Base-by-base conservation (phyloP, 2,888 invertebrate genomes). In the Protonemura montana region DNA sequence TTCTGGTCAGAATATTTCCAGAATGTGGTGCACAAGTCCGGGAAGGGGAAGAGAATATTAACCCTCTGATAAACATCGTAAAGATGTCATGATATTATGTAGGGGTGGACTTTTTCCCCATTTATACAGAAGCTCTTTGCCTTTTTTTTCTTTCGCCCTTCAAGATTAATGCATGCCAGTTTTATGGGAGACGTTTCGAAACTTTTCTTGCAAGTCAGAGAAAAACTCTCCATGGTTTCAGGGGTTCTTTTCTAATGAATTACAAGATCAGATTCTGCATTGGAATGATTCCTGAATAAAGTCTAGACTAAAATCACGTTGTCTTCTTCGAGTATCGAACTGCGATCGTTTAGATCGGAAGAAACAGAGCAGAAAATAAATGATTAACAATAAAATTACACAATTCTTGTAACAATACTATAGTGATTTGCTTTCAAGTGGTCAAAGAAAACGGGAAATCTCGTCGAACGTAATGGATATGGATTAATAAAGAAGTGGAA, bases 31-130 rank as follows among this genome's bases (percentile, higher is more conserved):
- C n/a, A n/a, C 35, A 35, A 35, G 59, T 21, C 2, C 59, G 13
- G 59, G 59, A n/a, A n/a, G n/a, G n/a, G n/a, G n/a, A n/a, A 21
- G 59, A 21, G 59, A 59, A 59, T 59, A 59, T 59, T 59, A 59
- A 59, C 59, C 21, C 59, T 10, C 59, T 59, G 59, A 59, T 59
- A 59, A 59, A 59, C 59, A 59, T 59, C 59, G 59, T 59, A 59
- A 59, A 59, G 59, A 59, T 59, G 59, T 59, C 59, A 21, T 59
- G 59, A 59, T 59, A 59, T 59, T 59, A 59, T 59, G 59, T 59
- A 59, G 59, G 59, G 59, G 59, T 59, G 59, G 59, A 59, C 59
- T 21, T 21, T 59, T 13, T 13, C 59, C 59, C 10, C 5, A 3
- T 6, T 59, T 16, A 21, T 10, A 21, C 16, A 59, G 59, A 10